Evolutionary conservation across 1,140 invertebrate genomes (phyloP), one percentile per base, ranked within the genome.

Genomic region (Propsilocerus akamusi): DNA sequence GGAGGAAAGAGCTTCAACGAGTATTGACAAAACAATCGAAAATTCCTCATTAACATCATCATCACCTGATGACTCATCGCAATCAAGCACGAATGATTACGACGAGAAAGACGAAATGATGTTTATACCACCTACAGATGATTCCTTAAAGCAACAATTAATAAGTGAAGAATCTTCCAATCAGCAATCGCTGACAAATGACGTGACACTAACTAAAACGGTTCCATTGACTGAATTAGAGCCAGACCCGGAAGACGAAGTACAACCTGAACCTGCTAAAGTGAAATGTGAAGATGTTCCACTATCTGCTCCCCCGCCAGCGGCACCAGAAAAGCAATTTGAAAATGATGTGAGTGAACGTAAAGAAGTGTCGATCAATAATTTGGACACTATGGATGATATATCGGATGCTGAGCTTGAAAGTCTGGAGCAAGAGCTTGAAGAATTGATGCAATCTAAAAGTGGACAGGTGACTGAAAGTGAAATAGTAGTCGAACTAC

Each of bases 321-420:
- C 22, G 6, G 34, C 22, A 2, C 12, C 5, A 28, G 11, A 50
- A 53, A 47, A 50, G n/a, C n/a, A n/a, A 25, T 10, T 25, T 6
- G 2, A 20, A 20, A 20, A 41, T 20, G 34, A 41, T 14, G 14
- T 20, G 11, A 41, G 17, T 41, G 34, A 41, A 8, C 17, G 17
- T 17, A 41, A 10, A 41, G 34, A 41, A 41, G 22, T 41, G 34
- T 41, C 34, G 22, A n/a, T n/a, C n/a, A 14, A 41, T 41, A 41
- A 41, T 41, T 66, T 64, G 30, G 60, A 60, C 52, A 66, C 64
- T 3, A 65, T 65, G 63, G 63, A 65, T 47, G 63, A 65, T 24
- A 65, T 65, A 11, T 65, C 63, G 0, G 63, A 65, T 47, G 61
- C 63, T 0, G 63, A 65, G 28, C 49, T 65, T 46, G 63, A 65